phyloP scores from a whole-genome alignment of 2,797 vertebrate species.

The Chlorospingus flavigularis region DNA sequence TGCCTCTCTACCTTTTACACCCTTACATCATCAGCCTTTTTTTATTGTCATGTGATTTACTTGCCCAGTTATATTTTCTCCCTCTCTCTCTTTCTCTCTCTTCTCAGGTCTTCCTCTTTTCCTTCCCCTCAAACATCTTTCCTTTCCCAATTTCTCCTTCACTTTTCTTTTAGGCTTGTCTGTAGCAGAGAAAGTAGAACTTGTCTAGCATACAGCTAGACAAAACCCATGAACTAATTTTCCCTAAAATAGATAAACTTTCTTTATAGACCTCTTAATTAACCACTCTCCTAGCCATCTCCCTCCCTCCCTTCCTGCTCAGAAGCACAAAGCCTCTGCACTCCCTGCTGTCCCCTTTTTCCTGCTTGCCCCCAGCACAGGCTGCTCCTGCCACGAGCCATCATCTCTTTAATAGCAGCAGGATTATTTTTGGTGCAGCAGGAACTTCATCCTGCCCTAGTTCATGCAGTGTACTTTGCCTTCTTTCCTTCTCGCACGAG shows the following conservation, averaged over 20 bases:
- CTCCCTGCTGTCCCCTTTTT: conserved; percentile 15
- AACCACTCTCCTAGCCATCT: neutral
- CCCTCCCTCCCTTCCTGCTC: neutral
- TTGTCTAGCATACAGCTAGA: neutral
- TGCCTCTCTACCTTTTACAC: neutral
- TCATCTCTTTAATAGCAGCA: neutral
- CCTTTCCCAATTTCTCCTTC: neutral
- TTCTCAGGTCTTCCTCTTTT: neutral
- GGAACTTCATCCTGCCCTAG: conserved; percentile 28
- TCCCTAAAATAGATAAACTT: neutral
- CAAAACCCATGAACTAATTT: neutral
- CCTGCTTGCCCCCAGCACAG: neutral
- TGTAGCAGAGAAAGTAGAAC: neutral
- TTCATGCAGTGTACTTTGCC: conserved; percentile 13
- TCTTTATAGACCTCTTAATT: neutral
- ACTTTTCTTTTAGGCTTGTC: neutral
- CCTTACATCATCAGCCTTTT: neutral
- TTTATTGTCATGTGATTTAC: neutral
- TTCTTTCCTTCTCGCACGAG: neutral
- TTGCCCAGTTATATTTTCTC: neutral
- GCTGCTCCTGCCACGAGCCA: neutral
- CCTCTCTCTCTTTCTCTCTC: no score
- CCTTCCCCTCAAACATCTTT: neutral
- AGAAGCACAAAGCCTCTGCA: neutral
- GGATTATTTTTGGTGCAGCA: conserved; percentile 7